Evolutionary conservation across 2,113 vertebrate genomes (phyloP).

Genomic region (Corythoichthys intestinalis): DNA sequence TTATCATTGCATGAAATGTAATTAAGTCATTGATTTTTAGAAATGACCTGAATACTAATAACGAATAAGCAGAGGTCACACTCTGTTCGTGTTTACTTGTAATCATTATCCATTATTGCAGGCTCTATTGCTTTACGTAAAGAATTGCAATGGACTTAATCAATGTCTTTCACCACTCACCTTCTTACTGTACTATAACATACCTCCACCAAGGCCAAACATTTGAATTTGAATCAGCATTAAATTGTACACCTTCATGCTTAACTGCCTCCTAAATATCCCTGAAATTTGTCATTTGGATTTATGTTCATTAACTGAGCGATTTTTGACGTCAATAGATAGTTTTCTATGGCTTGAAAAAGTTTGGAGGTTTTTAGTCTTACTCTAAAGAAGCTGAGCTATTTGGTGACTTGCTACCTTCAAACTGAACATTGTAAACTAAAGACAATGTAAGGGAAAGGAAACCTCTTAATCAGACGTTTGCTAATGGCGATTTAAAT

Average conservation of each 20-base stretch:
- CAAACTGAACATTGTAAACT: neutral
- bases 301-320: neutral
- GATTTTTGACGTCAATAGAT: neutral
- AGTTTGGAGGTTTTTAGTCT: neutral
- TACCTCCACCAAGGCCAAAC: neutral
- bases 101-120: conserved; percentile 35
- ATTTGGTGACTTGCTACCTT: neutral
- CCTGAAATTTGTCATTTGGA: neutral
- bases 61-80: conserved; percentile 42
- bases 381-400: neutral
- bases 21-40: conserved; percentile 67
- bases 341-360: neutral
- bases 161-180: conserved; percentile 5
- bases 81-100: conserved; percentile 24
- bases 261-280: neutral
- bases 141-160: conserved; percentile 13
- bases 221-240: neutral
- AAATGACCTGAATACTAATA: conserved; percentile 51
- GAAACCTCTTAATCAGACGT: neutral
- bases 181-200: neutral
- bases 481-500: neutral
- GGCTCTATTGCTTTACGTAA: conserved; percentile 15
- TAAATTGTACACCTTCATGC: neutral
- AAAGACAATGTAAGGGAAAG: neutral
- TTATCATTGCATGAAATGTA: conserved; percentile 55